Evolutionary conservation across 2,797 vertebrate species (phyloP), one percentile per base, ranked within the genome.

Genomic region (Carapus acus): DNA sequence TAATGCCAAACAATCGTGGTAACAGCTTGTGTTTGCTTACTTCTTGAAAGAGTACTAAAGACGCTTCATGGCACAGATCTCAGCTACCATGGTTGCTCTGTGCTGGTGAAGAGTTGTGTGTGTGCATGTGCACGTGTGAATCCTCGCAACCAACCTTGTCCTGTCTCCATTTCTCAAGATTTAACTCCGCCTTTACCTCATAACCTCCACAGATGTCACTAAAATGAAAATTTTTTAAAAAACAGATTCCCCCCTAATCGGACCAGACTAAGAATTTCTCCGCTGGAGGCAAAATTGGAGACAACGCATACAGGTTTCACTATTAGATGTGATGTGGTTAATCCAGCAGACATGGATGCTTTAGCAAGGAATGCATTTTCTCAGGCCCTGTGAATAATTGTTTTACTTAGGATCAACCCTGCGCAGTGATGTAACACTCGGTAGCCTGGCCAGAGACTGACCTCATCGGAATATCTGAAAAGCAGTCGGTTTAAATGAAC

Each of bases 31-130:
- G n/a, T n/a, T n/a, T n/a, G n/a, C n/a, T n/a, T n/a, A n/a, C n/a
- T n/a, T n/a, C n/a, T n/a, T n/a, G n/a, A n/a, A n/a, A n/a, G n/a
- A n/a, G n/a, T n/a, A n/a, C 77, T 69, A 79, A 45, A 70, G 63
- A 69, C 58, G 31, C 51, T 43, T 60, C 67, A 86, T 87, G 83
- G 80, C 48, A 19, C 53, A 48, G 19, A 37, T 20, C 47, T 76
- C 71, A 87, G 85, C 84, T 87, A 89, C 83, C 70, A 1, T 17
- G 44, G 40, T 36, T 58, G 23, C 42, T 21, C 54, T 57, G 27
- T n/a, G n/a, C n/a, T n/a, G n/a, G n/a, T n/a, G n/a, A n/a, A n/a
- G 55, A 77, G 57, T 31, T 67, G 38, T 74, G n/a, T 13, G 17
- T 64, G 43, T 58, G 3, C 4, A 11, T 33, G 48, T 45, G 62